Percentiles rank a stretch among this genome's conserved stretches.
These are phyloP conservation scores for Bombus sylvicola DNA, from an alignment of 1,140 invertebrate genomes.

Conservation along the genomic window DNA sequence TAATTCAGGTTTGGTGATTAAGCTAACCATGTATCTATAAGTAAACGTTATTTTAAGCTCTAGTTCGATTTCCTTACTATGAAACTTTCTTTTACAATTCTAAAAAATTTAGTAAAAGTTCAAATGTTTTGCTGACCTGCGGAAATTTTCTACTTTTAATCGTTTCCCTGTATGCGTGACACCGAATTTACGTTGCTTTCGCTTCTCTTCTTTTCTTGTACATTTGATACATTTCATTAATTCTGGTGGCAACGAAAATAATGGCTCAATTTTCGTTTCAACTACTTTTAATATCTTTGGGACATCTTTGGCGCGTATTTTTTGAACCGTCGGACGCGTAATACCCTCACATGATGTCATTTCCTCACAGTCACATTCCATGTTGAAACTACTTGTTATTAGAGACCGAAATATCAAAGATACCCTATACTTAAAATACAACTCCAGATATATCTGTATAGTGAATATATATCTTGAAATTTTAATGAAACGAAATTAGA, in stretches of 20 bases:
- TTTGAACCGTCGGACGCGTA: not conserved
- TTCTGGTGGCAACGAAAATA: constrained; percentile 64
- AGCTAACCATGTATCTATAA: constrained; percentile 86
- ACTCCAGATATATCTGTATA: no score
- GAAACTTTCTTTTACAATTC: no score
- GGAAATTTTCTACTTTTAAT: constrained; percentile 68
- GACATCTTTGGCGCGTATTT: not conserved
- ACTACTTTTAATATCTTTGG: constrained; percentile 32
- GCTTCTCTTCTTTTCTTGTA: constrained; percentile 20
- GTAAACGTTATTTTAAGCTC: not conserved
- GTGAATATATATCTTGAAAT: not conserved
- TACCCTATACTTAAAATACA: not conserved
- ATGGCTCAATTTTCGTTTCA: constrained; percentile 57
- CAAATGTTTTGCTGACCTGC: constrained; percentile 43
- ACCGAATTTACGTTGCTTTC: constrained; percentile 49
- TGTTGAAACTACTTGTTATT: constrained; percentile 6
- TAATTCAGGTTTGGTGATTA: constrained; percentile 85
- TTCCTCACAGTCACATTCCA: constrained; percentile 44
- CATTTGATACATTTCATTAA: constrained; percentile 53
- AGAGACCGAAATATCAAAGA: not conserved
- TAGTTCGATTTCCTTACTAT: not conserved
- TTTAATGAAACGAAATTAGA: not conserved
- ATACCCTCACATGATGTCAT: constrained; percentile 14
- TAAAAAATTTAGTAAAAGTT: no score
- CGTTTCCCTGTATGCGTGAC: constrained; percentile 57